Evolutionary conservation across 2,113 vertebrate species (phyloP).

Genomic region (Platichthys flesus): DNA sequence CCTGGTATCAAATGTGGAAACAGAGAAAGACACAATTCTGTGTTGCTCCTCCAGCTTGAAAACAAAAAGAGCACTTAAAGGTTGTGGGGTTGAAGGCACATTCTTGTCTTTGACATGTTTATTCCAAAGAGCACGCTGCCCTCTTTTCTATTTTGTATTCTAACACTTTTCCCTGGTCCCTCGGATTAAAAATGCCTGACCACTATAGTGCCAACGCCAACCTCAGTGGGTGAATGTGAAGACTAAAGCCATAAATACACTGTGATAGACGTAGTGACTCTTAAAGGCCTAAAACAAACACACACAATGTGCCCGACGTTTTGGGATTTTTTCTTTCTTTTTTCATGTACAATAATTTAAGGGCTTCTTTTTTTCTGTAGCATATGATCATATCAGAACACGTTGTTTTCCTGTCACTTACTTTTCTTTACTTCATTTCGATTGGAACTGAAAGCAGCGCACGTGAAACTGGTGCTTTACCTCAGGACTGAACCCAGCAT

Average conservation of each 20-base stretch:
- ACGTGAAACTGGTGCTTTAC: conserved; percentile 82
- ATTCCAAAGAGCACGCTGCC: conserved; percentile 69
- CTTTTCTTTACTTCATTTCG: conserved; percentile 51
- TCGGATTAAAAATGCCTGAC: conserved; percentile 76
- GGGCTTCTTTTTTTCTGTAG: conserved; percentile 76
- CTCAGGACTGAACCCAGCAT: conserved; percentile 84
- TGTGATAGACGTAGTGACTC: conserved; percentile 80
- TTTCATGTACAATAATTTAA: conserved; percentile 62
- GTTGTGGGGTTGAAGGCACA: conserved; percentile 67
- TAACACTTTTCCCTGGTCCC: conserved; percentile 47
- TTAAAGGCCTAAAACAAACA: conserved; percentile 64
- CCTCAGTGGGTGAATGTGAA: conserved; percentile 88
- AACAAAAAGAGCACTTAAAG: conserved; percentile 75
- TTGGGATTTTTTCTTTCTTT: conserved; percentile 41
- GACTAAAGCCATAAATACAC: conserved; percentile 84
- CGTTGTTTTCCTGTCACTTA: conserved; percentile 70
- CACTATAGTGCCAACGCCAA: conserved; percentile 84
- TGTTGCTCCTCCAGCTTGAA: conserved; percentile 53
- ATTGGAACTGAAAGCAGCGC: conserved; percentile 71
- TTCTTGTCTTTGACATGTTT: conserved; percentile 63
- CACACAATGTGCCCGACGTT: conserved; percentile 66
- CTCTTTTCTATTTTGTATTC: conserved; percentile 19
- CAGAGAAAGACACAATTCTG: conserved; percentile 59
- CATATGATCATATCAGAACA: conserved; percentile 76
- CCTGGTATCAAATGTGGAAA: conserved; percentile 50